Evolutionary conservation across 2,797 vertebrate species (phyloP).

Genomic region (Siniperca undulata): DNA sequence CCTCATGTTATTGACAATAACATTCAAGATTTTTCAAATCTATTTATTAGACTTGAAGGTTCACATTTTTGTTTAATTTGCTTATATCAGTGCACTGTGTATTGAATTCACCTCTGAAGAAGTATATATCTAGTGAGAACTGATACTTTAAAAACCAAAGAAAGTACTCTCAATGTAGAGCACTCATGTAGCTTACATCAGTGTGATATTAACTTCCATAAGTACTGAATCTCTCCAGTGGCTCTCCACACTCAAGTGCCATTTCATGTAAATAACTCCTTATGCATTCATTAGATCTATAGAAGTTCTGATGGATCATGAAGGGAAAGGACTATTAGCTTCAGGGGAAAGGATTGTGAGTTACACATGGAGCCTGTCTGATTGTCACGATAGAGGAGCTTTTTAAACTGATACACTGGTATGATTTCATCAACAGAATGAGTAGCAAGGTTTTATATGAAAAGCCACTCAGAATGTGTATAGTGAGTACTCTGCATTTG

Average conservation of each 20-base stretch:
- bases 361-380: conserved; percentile 57
- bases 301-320: conserved; percentile 32
- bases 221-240: conserved; percentile 38
- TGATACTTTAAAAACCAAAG: conserved; percentile 33
- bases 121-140: conserved; percentile 13
- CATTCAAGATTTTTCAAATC: not conserved
- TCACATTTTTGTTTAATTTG: not conserved
- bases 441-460: conserved; percentile 47
- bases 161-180: conserved; percentile 7
- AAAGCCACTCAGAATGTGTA: conserved; percentile 71
- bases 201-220: conserved; percentile 35
- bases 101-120: conserved; percentile 47
- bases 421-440: conserved; percentile 46
- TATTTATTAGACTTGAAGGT: conserved; percentile 3
- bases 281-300: conserved; percentile 59
- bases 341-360: conserved; percentile 26
- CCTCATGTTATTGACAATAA: conserved; percentile 1
- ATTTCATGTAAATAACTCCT: conserved; percentile 65
- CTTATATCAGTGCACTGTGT: not conserved
- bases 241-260: conserved; percentile 54
- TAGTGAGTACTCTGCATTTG: conserved; percentile 55
- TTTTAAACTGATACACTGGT: conserved; percentile 49
- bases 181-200: conserved; percentile 38
- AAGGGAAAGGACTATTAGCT: conserved; percentile 34
- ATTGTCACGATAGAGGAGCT: conserved; percentile 71